Conservation (phyloP, 2,888 invertebrate genomes). For the Drosophila anomelani region DNA sequence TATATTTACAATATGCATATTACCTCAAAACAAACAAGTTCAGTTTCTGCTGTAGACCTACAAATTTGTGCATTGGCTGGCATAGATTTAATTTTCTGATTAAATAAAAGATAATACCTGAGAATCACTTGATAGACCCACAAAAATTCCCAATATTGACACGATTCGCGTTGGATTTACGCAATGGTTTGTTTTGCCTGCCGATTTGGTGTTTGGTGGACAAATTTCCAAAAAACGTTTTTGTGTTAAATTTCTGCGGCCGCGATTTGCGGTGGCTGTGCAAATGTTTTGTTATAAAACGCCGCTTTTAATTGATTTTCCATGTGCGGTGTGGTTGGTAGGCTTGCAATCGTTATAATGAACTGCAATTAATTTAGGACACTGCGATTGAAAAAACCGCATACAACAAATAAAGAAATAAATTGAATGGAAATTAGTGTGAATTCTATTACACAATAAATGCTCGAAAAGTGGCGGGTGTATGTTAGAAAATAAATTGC, state of each 20-base stretch:
- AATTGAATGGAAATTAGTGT: slow-evolving; percentile 10
- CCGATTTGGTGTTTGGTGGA: slow-evolving; percentile 14
- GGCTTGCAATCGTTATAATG: slow-evolving; percentile 51
- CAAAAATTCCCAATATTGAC: slow-evolving; percentile 50
- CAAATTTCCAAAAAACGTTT: slow-evolving; percentile 21
- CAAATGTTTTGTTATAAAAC: slow-evolving; percentile 67
- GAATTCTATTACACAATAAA: slow-evolving; percentile 6
- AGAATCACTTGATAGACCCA: neutral
- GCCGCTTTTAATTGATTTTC: slow-evolving; percentile 71
- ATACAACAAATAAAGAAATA: slow-evolving; percentile 33
- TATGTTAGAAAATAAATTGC: too few relatives aligned
- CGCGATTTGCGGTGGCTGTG: slow-evolving; percentile 63
- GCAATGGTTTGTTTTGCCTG: slow-evolving; percentile 26
- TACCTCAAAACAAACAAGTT: slow-evolving; percentile 34
- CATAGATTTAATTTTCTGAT: neutral
- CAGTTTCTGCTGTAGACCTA: slow-evolving; percentile 40
- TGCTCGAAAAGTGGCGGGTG: neutral
- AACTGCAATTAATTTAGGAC: slow-evolving; percentile 63
- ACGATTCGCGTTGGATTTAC: slow-evolving; percentile 35
- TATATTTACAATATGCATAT: slow-evolving; percentile 7
- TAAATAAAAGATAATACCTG: neutral
- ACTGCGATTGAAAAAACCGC: slow-evolving; percentile 32
- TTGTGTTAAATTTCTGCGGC: slow-evolving; percentile 58
- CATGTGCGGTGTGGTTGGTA: slow-evolving; percentile 45
- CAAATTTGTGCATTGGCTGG: neutral